Percentiles rank a stretch among this genome's conserved stretches.
phyloP scores from a whole-genome alignment of 2,113 vertebrate genomes.

The Entosphenus tridentatus region DNA sequence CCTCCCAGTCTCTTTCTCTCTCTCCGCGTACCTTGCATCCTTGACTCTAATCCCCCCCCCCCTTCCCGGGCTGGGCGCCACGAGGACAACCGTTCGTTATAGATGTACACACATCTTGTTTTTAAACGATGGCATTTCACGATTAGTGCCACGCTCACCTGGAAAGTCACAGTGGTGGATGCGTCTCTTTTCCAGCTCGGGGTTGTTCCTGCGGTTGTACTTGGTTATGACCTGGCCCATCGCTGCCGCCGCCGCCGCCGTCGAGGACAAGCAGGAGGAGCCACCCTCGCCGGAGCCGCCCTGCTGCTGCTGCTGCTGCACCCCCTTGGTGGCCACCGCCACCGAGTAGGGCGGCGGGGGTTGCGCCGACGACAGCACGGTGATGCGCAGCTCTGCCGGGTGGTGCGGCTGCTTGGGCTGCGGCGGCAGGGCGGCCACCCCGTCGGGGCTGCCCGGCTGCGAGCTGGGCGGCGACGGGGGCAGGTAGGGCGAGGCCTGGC shows the following conservation, averaged over 20 bases:
- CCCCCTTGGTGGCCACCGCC: slow-evolving; percentile 58
- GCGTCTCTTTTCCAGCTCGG: slow-evolving; percentile 72
- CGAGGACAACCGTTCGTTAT: too few relatives aligned
- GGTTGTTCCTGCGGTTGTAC: slow-evolving; percentile 69
- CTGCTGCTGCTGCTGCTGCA: background rate
- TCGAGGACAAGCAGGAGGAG: too few relatives aligned
- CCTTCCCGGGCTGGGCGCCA: too few relatives aligned
- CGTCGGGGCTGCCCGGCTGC: slow-evolving; percentile 69
- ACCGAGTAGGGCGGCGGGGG: slow-evolving; percentile 74
- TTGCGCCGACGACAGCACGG: slow-evolving; percentile 53
- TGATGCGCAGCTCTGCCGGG: slow-evolving; percentile 57
- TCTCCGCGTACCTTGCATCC: too few relatives aligned
- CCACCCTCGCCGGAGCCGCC: too few relatives aligned
- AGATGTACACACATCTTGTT: too few relatives aligned
- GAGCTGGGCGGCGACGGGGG: slow-evolving; percentile 81
- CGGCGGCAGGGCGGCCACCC: slow-evolving; percentile 55
- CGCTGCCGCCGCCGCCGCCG: too few relatives aligned
- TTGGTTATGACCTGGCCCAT: slow-evolving; percentile 12
- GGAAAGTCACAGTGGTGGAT: slow-evolving; percentile 86
- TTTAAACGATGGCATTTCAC: too few relatives aligned
- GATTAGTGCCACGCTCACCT: slow-evolving; percentile 24
- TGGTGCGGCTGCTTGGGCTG: slow-evolving; percentile 40
- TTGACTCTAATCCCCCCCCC: too few relatives aligned
- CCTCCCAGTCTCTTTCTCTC: too few relatives aligned
- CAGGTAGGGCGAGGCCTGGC: slow-evolving; percentile 30